Base-by-base conservation (phyloP, 2,888 invertebrate genomes). In the Uloborus plumipes region DNA sequence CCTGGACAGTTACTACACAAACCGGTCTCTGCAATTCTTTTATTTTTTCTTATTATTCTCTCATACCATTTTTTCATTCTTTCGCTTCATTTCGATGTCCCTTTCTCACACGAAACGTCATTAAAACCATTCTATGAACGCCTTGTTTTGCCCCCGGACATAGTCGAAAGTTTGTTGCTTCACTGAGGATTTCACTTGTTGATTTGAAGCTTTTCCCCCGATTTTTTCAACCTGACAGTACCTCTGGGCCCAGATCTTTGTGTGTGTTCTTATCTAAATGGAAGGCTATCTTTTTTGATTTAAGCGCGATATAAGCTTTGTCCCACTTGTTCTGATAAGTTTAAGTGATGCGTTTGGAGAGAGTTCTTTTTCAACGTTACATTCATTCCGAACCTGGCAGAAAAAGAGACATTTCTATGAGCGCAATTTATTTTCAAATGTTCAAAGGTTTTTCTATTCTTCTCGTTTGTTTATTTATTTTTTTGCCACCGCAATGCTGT, bases 1-100 rank as follows among this genome's bases (percentile, higher is more conserved):
- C 82, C 70, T 82, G 69, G 71, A 82, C 76, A 82, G 82, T 82
- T 81, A 76, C 82, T 66, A 72, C 82, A 66, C 72, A 70, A 82
- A 82, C 82, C 82, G 82, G 82, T 82, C 76, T 59, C 50, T 49
- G 31, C 22, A 62, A 53, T 72, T 66, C 55, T 13, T 65, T 16
- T 78, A 18, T 66, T 73, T 47, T 67, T 74, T 80, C 69, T 80
- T 80, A 80, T 62, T 22, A 72, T 78, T 65, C 65, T 70, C 74
- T 53, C 69, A 61, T 31, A 51, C 66, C 50, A 70, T 74, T 74
- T 70, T 65, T 81, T 75, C 76, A 82, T 76, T 76, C 71, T 82
- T 82, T 82, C 71, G 67, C 65, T 72, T 82, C 67, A 71, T 71
- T 72, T 76, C 71, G 61, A 66, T 82, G 75, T 76, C 65, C 71